These are phyloP conservation scores for Synanthedon vespiformis DNA, from an alignment of 2,888 invertebrate species.

Conservation along the genomic window DNA sequence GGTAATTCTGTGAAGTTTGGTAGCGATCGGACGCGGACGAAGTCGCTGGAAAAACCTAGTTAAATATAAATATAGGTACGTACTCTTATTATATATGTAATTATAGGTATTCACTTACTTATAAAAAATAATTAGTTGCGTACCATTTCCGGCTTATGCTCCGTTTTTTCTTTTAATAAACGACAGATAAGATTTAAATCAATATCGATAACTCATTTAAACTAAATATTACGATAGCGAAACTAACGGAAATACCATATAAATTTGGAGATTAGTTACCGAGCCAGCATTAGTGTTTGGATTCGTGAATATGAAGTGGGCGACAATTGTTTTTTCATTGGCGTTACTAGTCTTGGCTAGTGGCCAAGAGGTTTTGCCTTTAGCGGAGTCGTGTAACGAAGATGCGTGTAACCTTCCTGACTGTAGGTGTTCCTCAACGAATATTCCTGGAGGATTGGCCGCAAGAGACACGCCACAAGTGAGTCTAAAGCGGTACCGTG, in stretches of 20 bases:
- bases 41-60: too few relatives aligned
- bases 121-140: too few relatives aligned
- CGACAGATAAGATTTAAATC: too few relatives aligned
- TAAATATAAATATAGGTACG: too few relatives aligned
- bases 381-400: constrained; percentile 38
- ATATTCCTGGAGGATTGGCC: constrained; percentile 54
- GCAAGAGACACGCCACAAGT: constrained; percentile 66
- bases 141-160: too few relatives aligned
- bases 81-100: too few relatives aligned
- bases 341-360: constrained; percentile 3
- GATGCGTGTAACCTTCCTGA: constrained; percentile 58
- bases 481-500: constrained; percentile 4
- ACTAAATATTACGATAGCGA: too few relatives aligned
- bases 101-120: too few relatives aligned
- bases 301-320: background rate
- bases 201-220: too few relatives aligned
- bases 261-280: background rate
- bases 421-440: constrained; percentile 63
- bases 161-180: too few relatives aligned
- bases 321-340: background rate
- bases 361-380: constrained; percentile 12
- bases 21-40: too few relatives aligned
- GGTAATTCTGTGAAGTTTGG: too few relatives aligned
- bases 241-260: background rate
- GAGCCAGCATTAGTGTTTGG: background rate